Conservation (phyloP, 30 jellyfish, hydroid and myxozoan species). For the Mastigias papua region DNA sequence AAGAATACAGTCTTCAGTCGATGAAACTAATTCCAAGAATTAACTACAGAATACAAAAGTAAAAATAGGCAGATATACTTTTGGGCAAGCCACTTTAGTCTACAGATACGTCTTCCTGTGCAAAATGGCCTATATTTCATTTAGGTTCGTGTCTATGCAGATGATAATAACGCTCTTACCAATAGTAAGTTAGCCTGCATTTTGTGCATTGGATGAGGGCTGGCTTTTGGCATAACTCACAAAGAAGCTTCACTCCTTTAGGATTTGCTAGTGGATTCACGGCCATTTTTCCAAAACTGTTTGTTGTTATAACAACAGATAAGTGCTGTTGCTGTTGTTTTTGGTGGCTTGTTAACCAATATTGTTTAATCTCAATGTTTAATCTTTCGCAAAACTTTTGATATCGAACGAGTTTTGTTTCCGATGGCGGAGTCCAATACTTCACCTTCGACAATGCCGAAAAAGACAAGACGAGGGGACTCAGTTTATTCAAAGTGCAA, state of each 20-base stretch:
- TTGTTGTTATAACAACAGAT: background rate
- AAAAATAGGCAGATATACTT: no score
- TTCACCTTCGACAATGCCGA: background rate
- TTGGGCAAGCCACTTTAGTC: no score
- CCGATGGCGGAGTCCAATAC: background rate
- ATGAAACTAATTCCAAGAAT: no score
- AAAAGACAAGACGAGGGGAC: background rate
- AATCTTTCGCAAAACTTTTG: background rate
- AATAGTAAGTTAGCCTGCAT: conserved; percentile 93
- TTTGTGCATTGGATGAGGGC: conserved; percentile 90
- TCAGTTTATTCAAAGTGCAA: conserved; percentile 7
- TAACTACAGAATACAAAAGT: no score
- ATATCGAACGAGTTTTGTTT: background rate
- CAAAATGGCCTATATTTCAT: no score
- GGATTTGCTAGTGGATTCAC: conserved; percentile 96
- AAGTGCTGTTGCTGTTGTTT: background rate
- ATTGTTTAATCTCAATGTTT: no score
- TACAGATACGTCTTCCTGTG: no score
- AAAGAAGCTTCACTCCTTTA: conserved; percentile 87
- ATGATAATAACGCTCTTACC: conserved; percentile 60
- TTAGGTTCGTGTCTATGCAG: no score
- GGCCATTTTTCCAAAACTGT: conserved; percentile 61
- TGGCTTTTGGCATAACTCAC: conserved; percentile 95
- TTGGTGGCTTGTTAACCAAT: background rate
- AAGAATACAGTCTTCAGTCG: no score